Base-by-base conservation (phyloP, 2,888 invertebrate species). In the Anoplius nigerrimus region DNA sequence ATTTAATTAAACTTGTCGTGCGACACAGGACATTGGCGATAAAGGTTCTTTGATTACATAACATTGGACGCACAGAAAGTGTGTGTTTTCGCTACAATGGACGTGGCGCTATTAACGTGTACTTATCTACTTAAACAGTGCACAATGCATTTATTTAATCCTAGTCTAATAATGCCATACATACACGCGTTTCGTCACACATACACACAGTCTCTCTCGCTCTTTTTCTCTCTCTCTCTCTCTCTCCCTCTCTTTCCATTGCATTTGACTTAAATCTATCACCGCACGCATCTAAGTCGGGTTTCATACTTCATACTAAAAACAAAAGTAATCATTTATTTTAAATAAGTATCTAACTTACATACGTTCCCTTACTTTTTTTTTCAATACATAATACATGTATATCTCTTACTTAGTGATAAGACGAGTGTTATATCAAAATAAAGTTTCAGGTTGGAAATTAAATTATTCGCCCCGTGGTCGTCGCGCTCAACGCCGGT, bases 341-440 rank as follows among this genome's bases (percentile, higher is more conserved):
- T 79, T 80, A 78, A 82, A 81, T 80, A 80, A 78, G 75, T 83
- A 80, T 76, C 82, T 82, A 81, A 76, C 74, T 80, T 82, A 82
- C 72, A 76, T 75, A 57, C 20, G 43, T 24, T 56, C 34, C n/a
- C n/a, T n/a, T n/a, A n/a, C n/a, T n/a, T n/a, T n/a, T n/a, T n/a
- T n/a, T 5, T 34, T 11, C 8, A 34, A 3, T 34, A 46, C 24
- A 58, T 58, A 46, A 46, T 60, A 79, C 77, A 71, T 75, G 77
- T 74, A 56, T 72, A 73, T 66, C 71, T 70, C 73, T 63, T 67
- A 67, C 72, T 48, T 48, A 48, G 18, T 48, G 48, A 18, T 74
- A 57, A 27, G 43, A 70, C 46, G 68, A 76, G 70, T 22, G 54
- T 74, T 73, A 77, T 78, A 74, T 74, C 71, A 78, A 82, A 81